Conservation (phyloP, 2,888 invertebrate genomes). For the Podotricha telesiphe region DNA sequence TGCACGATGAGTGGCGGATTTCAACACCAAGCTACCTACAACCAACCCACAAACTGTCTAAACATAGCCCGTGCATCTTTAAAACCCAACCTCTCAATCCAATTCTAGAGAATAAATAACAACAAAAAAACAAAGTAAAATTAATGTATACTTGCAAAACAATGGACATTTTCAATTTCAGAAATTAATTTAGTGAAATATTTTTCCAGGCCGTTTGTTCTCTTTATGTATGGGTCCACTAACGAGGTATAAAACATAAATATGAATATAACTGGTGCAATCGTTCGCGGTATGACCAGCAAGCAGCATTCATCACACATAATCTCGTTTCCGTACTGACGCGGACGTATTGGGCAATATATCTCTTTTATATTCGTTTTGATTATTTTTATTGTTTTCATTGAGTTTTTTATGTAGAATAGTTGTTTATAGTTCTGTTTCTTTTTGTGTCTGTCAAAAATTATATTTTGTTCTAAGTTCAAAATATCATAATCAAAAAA, state of each 20-base stretch:
- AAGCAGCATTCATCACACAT: constrained; percentile 68
- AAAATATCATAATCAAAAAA: no score
- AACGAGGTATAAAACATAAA: constrained; percentile 41
- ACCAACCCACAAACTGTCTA: no score
- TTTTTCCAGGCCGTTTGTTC: not conserved
- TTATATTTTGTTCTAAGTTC: no score
- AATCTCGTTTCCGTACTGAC: constrained; percentile 65
- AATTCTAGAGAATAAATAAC: not conserved
- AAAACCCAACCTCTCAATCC: no score
- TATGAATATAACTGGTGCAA: constrained; percentile 48
- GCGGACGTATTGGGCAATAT: constrained; percentile 61
- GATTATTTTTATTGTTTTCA: constrained; percentile 39
- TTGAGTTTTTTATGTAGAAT: not conserved
- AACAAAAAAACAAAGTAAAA: not conserved
- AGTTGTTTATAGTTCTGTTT: no score
- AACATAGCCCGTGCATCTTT: no score
- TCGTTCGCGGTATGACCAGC: constrained; percentile 55
- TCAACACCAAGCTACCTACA: no score
- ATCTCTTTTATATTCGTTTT: constrained; percentile 56
- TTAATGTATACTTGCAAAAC: not conserved
- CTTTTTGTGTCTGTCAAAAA: no score
- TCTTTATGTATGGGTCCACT: constrained; percentile 29
- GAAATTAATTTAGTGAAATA: constrained; percentile 22
- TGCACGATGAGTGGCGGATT: no score
- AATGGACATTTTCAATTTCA: not conserved